These are phyloP conservation scores for Pyrocephalus nanus DNA, from an alignment of 2,797 vertebrate species.

Conservation along the genomic window DNA sequence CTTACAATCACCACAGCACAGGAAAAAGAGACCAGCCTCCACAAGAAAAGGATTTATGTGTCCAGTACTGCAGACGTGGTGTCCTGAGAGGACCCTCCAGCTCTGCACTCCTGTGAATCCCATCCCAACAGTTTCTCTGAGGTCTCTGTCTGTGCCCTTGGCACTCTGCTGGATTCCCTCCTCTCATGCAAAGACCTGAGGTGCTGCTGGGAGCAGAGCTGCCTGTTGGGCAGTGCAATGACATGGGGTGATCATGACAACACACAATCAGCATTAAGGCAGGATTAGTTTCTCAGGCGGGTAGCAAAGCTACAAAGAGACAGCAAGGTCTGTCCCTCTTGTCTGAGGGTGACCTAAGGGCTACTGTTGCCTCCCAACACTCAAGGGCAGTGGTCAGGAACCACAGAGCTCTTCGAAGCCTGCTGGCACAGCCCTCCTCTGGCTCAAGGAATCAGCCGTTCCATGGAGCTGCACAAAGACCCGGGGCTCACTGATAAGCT, in stretches of 20 bases:
- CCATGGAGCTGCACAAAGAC: neutral
- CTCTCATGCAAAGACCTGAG: neutral
- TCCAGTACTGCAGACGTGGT: neutral
- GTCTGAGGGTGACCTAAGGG: neutral
- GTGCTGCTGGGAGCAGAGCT: neutral
- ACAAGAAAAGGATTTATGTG: neutral
- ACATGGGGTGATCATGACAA: accelerated
- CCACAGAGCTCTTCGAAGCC: neutral
- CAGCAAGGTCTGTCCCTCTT: neutral
- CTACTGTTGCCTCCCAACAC: neutral
- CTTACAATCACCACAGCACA: neutral
- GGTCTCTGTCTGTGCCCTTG: neutral
- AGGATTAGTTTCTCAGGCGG: neutral
- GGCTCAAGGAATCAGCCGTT: neutral
- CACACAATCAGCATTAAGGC: neutral
- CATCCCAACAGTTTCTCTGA: neutral
- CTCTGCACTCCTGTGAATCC: neutral
- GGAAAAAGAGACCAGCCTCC: neutral
- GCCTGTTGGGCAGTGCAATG: neutral
- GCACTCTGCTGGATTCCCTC: neutral
- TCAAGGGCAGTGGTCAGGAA: neutral
- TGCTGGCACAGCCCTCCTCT: neutral
- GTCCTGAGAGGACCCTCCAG: neutral
- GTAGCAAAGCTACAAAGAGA: neutral
- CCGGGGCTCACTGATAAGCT: neutral